Percentiles rank a stretch among this genome's conserved stretches.
phyloP scores from a whole-genome alignment of 2,113 vertebrate species.

The Oryctolagus cuniculus region DNA sequence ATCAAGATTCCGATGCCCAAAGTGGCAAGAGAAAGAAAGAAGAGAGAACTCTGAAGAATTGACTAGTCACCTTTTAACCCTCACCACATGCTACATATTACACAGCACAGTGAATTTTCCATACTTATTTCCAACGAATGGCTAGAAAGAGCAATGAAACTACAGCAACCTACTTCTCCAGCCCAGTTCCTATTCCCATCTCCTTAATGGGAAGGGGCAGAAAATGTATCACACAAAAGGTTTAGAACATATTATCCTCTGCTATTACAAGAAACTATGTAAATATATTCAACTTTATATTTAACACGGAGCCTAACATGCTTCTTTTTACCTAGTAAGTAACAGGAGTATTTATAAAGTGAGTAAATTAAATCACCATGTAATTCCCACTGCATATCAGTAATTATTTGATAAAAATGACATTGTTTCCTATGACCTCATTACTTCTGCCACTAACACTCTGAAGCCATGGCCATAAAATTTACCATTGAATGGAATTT shows the following conservation, averaged over 20 bases:
- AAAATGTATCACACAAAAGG: constrained; percentile 6
- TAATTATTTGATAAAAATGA: constrained; percentile 36
- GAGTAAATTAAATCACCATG: constrained; percentile 48
- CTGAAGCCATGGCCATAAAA: constrained; percentile 9
- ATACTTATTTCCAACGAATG: constrained; percentile 14
- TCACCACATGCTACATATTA: not conserved
- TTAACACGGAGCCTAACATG: not conserved
- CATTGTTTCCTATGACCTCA: constrained; percentile 23
- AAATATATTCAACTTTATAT: not conserved
- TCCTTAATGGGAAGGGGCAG: not conserved
- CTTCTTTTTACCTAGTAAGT: constrained; percentile 36
- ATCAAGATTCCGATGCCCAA: not conserved
- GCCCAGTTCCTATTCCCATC: not conserved
- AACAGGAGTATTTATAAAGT: constrained; percentile 22
- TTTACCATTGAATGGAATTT: not conserved
- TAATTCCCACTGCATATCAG: not conserved
- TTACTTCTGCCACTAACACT: constrained; percentile 19
- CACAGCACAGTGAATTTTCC: not conserved
- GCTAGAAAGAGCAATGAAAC: constrained; percentile 34
- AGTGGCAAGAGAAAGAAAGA: not conserved
- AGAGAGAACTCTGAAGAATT: not conserved
- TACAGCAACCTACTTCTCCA: not conserved
- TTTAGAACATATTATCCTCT: not conserved
- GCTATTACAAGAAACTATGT: not conserved
- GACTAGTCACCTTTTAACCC: not conserved